phyloP scores from a whole-genome alignment of 2,797 vertebrate genomes.

The Falco concolor region DNA sequence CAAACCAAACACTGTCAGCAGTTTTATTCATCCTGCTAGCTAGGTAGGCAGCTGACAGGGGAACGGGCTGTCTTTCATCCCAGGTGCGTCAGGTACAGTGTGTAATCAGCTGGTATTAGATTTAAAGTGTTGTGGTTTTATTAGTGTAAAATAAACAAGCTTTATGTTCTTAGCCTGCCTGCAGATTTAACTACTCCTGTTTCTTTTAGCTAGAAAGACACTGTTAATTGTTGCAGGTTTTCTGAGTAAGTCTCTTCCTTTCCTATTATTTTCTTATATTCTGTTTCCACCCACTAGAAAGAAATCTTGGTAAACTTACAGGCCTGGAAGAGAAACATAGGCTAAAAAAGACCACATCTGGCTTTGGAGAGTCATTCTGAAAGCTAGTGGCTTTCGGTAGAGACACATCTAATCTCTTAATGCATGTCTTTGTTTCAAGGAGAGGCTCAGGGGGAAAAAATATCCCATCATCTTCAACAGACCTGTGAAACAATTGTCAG shows the following conservation, averaged over 20 bases:
- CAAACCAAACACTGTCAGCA: not conserved
- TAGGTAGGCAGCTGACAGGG: not conserved
- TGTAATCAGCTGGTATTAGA: slow-evolving; percentile 23
- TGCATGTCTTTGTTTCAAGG: not conserved
- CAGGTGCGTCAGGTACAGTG: not conserved
- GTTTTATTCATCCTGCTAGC: not conserved
- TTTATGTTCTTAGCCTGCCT: not conserved
- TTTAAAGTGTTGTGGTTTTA: slow-evolving; percentile 6
- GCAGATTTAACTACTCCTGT: not conserved
- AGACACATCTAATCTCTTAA: not conserved
- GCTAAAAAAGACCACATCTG: not conserved
- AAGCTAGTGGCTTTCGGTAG: not conserved
- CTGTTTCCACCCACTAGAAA: not conserved
- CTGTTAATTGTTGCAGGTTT: not conserved
- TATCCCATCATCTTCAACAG: not conserved
- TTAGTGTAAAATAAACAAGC: slow-evolving; percentile 18
- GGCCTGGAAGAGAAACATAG: not conserved
- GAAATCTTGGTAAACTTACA: not conserved
- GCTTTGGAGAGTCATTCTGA: not conserved
- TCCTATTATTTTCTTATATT: not conserved
- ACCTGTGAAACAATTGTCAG: not conserved
- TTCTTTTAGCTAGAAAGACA: not conserved
- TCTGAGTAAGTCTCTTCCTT: not conserved
- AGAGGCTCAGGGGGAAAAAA: not conserved
- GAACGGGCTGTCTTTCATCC: not conserved